A percentile compares a stretch with the other conserved stretches of the same genome.
Evolutionary conservation across 2,113 vertebrate genomes (phyloP).

Genomic region (Rattus rattus): DNA sequence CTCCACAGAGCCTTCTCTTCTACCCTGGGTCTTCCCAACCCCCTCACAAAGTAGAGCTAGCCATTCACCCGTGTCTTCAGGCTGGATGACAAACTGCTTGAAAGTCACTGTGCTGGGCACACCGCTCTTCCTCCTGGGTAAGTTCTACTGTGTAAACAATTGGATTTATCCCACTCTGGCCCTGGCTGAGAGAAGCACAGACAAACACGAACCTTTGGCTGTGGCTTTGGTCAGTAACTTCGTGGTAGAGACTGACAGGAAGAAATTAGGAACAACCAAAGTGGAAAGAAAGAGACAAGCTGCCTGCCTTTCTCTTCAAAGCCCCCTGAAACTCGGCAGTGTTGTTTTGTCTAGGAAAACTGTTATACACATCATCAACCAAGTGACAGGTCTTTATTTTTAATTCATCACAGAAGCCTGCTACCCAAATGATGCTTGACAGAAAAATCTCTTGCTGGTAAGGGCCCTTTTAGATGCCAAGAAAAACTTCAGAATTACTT

Average conservation of each 20-base stretch:
- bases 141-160: not conserved
- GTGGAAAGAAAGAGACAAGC: constrained; percentile 38
- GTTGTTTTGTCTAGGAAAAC: constrained; percentile 66
- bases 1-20: not conserved
- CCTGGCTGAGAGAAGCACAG: not conserved
- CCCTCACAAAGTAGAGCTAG: not conserved
- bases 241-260: not conserved
- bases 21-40: not conserved
- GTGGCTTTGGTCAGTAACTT: constrained; percentile 11
- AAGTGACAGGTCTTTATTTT: constrained; percentile 78
- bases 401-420: constrained; percentile 73
- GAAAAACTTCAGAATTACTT: constrained; percentile 65
- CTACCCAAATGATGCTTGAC: constrained; percentile 71
- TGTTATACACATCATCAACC: constrained; percentile 73
- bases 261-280: constrained; percentile 56
- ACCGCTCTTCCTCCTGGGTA: not conserved
- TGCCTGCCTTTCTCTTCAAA: constrained; percentile 59
- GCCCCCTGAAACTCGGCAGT: constrained; percentile 54
- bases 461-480: constrained; percentile 62
- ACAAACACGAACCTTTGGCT: constrained; percentile 28
- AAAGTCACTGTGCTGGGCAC: not conserved
- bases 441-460: constrained; percentile 69
- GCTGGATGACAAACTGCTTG: not conserved
- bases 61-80: not conserved
- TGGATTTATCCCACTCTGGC: not conserved